Evolutionary conservation across 1,140 invertebrate genomes (phyloP).

Genomic region (Eufriesea mexicana): DNA sequence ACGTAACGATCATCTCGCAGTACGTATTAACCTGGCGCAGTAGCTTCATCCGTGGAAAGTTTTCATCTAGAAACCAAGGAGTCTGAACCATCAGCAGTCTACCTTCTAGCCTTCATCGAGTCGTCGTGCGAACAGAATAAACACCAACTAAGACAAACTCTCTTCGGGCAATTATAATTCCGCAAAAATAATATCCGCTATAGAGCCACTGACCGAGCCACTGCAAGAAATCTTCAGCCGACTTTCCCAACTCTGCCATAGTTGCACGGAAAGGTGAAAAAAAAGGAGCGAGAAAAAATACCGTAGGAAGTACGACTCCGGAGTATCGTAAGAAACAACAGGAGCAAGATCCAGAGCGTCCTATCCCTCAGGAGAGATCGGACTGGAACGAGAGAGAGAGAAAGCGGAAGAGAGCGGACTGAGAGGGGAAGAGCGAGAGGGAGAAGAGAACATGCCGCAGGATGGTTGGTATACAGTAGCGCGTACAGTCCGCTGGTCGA

Average conservation of each 20-base stretch:
- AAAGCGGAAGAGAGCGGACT: background rate
- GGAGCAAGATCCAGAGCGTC: background rate
- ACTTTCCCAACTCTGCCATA: background rate
- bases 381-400: background rate
- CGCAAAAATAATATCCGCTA: too few relatives aligned
- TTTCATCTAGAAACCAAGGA: too few relatives aligned
- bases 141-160: background rate
- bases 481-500: constrained; percentile 69
- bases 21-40: too few relatives aligned
- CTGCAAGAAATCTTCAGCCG: background rate
- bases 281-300: background rate
- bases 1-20: too few relatives aligned
- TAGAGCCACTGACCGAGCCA: background rate
- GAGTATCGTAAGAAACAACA: constrained; percentile 31
- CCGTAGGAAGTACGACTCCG: background rate
- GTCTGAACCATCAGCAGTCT: too few relatives aligned
- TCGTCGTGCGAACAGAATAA: background rate
- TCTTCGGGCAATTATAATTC: too few relatives aligned
- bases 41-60: too few relatives aligned
- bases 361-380: background rate
- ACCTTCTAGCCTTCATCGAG: too few relatives aligned
- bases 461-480: constrained; percentile 69
- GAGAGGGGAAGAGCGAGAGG: background rate
- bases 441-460: constrained; percentile 54
- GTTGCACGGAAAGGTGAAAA: too few relatives aligned